Conservation (phyloP, 2,888 invertebrate species). For the Tenthredo notha region DNA sequence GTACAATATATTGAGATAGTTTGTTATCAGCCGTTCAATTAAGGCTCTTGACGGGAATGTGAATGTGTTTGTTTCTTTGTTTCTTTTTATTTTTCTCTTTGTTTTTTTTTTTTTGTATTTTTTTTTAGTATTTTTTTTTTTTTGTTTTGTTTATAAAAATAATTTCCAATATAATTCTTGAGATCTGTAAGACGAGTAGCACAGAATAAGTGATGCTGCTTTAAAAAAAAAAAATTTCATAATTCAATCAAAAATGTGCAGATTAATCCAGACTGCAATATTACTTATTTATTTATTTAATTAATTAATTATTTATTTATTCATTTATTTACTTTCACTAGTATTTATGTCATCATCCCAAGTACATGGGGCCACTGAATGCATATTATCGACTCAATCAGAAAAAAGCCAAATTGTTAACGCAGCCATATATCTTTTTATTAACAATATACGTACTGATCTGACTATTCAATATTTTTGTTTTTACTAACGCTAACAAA, state of each 20-base stretch:
- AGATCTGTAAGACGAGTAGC: conserved; percentile 69
- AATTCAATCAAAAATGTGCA: conserved; percentile 57
- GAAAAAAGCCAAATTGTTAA: conserved; percentile 41
- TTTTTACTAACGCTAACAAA: conserved; percentile 39
- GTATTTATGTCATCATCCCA: conserved; percentile 38
- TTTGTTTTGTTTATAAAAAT: conserved; percentile 69
- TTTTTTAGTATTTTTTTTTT: conserved; percentile 64
- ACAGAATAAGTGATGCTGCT: conserved; percentile 50
- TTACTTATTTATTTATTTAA: conserved; percentile 16
- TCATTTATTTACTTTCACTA: conserved; percentile 45
- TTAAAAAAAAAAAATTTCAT: conserved; percentile 41
- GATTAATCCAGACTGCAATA: conserved; percentile 61
- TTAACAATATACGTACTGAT: conserved; percentile 40
- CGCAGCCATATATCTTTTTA: conserved; percentile 21
- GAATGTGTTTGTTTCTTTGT: conserved; percentile 62
- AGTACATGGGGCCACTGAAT: conserved; percentile 45
- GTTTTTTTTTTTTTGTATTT: conserved; percentile 62
- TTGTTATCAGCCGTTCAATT: conserved; percentile 67
- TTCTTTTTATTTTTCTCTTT: conserved; percentile 61
- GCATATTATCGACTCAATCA: conserved; percentile 35
- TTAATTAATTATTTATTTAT: neutral
- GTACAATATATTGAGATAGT: conserved; percentile 71
- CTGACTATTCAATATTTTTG: conserved; percentile 25
- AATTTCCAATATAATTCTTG: conserved; percentile 70
- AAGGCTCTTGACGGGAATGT: conserved; percentile 72